Base-by-base conservation (phyloP, 2,888 invertebrate genomes). In the Leptodirus hochenwartii region DNA sequence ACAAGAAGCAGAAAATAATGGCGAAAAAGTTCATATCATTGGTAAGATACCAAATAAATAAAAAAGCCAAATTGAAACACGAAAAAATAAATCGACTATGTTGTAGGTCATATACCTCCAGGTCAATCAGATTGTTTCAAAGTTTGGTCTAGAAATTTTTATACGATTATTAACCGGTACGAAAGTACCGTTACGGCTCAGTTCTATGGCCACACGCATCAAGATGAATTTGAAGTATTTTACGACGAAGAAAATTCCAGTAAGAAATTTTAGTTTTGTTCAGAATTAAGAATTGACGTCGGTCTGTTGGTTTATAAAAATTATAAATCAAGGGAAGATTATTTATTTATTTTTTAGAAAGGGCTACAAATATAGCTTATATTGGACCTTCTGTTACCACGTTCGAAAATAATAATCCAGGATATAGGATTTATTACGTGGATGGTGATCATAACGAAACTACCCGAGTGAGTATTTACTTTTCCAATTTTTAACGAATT, bases 21-120 rank as follows among this genome's bases (percentile, higher is more conserved):
- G 76, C 12, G 90, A 91, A 53, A 88, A 91, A 54, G 95, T 95
- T n/a, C 93, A 95, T 47, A 77, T 96, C 16, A 80, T 96, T 30
- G 91, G 76, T 32, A 42, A 40, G 26, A 9, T 25, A 32, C 10
- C 20, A 8, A n/a, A n/a, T n/a, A n/a, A n/a, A n/a, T n/a, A n/a
- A n/a, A 8, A 24, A 24, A 8, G 11, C 8, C 20, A 20, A 20
- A 8, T 9, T 8, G 9, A 20, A 20, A 9, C 20, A 20, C 8
- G 16, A 4, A 15, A 22, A 22, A 23, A 6, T 27, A 3, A 28
- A 12, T 32, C n/a, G 9, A 15, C 24, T 3, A 13, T 27, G 9
- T 30, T 44, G 24, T 29, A 56, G 75, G 90, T 0, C 96, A 96
- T 50, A 91, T 95, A 42, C 90, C 91, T 1, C 93, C 95, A 0